A percentile compares a stretch with the other conserved stretches of the same genome.
Conservation (phyloP, 2,113 vertebrate species). For the Butorides virescens region DNA sequence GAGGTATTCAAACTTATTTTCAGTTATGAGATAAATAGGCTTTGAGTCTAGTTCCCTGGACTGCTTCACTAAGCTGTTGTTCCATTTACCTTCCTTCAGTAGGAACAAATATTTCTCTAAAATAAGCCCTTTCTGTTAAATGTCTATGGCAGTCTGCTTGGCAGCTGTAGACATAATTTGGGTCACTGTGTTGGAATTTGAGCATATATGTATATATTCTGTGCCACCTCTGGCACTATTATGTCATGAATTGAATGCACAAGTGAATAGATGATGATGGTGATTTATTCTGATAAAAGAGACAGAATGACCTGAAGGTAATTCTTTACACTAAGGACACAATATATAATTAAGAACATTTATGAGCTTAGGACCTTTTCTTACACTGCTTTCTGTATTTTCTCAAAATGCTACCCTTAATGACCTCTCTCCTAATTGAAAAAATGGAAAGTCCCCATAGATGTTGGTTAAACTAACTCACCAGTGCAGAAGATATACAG, state of each 20-base stretch:
- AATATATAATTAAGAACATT: conserved; percentile 49
- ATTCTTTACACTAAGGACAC: conserved; percentile 47
- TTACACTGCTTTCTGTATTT: conserved; percentile 51
- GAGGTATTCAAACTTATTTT: neutral
- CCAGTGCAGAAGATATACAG: neutral
- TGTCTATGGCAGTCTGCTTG: conserved; percentile 58
- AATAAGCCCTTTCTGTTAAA: conserved; percentile 27
- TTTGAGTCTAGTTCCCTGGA: neutral
- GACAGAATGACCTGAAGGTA: conserved; percentile 29
- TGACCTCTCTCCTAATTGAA: conserved; percentile 47
- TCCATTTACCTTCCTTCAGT: neutral
- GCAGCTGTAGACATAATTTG: conserved; percentile 52
- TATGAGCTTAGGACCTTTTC: conserved; percentile 47
- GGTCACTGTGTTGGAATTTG: conserved; percentile 63
- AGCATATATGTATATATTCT: conserved; percentile 62
- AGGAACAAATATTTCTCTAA: conserved; percentile 14
- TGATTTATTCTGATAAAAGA: conserved; percentile 69
- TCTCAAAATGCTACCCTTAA: conserved; percentile 51
- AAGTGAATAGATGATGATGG: conserved; percentile 55
- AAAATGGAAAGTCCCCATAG: conserved; percentile 15
- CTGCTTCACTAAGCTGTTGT: neutral
- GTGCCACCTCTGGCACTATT: conserved; percentile 64
- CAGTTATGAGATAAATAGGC: neutral
- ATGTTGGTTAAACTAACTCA: conserved; percentile 12
- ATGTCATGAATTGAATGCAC: conserved; percentile 48